Conservation (phyloP, 2,797 vertebrate genomes). For the Arctocebus calabarensis region DNA sequence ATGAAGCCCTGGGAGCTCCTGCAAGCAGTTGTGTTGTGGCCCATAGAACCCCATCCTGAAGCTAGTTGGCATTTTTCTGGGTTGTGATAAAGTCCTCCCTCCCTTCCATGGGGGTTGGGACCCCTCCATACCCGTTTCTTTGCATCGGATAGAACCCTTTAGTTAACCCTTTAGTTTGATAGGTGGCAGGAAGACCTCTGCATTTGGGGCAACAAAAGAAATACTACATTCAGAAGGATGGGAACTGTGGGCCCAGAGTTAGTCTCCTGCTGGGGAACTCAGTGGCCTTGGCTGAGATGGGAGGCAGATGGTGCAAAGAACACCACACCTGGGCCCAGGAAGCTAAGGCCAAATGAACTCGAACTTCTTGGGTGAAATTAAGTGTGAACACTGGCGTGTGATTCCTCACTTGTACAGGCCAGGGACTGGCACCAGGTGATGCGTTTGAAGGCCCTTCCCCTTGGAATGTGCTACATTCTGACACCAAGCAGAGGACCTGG, state of each 20-base stretch:
- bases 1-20: rapidly evolving
- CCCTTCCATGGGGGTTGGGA: no score
- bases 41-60: background rate
- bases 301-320: background rate
- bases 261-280: background rate
- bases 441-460: background rate
- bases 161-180: background rate
- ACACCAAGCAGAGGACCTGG: background rate
- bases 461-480: background rate
- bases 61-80: background rate
- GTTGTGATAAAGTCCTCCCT: background rate
- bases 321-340: background rate
- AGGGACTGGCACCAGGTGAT: background rate
- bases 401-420: background rate
- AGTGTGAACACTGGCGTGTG: background rate
- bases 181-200: background rate
- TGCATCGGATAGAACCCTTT: background rate
- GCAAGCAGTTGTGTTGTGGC: background rate
- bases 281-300: background rate
- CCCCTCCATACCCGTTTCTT: background rate
- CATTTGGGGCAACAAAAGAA: background rate
- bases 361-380: background rate
- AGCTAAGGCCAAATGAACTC: background rate
- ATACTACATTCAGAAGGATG: background rate
- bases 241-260: background rate